These are phyloP conservation scores for Erebia aethiops DNA, from an alignment of 2,888 invertebrate species.

Conservation along the genomic window DNA sequence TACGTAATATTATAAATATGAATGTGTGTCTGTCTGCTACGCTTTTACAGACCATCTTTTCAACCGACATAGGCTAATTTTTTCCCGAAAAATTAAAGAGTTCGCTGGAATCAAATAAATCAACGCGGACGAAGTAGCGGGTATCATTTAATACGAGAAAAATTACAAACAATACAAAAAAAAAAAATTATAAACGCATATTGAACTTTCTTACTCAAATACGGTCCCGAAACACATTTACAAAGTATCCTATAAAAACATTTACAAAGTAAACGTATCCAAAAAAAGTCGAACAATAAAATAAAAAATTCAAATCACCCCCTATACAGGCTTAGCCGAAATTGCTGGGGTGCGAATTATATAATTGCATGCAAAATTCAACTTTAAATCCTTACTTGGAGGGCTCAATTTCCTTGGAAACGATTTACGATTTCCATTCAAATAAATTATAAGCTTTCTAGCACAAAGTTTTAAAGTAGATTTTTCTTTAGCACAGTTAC, in stretches of 20 bases:
- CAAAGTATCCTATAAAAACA: constrained; percentile 21
- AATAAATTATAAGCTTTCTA: neutral
- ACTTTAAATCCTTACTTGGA: constrained; percentile 25
- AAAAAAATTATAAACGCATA: neutral
- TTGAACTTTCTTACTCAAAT: neutral
- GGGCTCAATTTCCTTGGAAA: constrained; percentile 16
- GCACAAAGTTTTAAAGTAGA: neutral
- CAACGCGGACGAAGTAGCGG: too few relatives aligned
- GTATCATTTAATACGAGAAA: too few relatives aligned
- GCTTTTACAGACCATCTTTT: too few relatives aligned
- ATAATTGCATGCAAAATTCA: constrained; percentile 27
- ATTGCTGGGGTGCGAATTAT: constrained; percentile 34
- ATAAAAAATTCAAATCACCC: constrained; percentile 45
- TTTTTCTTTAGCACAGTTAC: constrained; percentile 28
- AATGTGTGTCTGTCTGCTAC: too few relatives aligned
- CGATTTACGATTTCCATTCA: neutral
- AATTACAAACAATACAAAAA: too few relatives aligned
- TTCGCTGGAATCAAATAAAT: too few relatives aligned
- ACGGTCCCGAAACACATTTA: constrained; percentile 14
- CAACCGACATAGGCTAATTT: too few relatives aligned
- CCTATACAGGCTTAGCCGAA: constrained; percentile 40
- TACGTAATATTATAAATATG: too few relatives aligned
- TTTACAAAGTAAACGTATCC: constrained; percentile 31
- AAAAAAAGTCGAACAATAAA: constrained; percentile 39
- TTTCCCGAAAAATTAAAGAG: too few relatives aligned